These are phyloP conservation scores for Tenthredo mesomela DNA, from an alignment of 2,888 invertebrate species.

Conservation along the genomic window DNA sequence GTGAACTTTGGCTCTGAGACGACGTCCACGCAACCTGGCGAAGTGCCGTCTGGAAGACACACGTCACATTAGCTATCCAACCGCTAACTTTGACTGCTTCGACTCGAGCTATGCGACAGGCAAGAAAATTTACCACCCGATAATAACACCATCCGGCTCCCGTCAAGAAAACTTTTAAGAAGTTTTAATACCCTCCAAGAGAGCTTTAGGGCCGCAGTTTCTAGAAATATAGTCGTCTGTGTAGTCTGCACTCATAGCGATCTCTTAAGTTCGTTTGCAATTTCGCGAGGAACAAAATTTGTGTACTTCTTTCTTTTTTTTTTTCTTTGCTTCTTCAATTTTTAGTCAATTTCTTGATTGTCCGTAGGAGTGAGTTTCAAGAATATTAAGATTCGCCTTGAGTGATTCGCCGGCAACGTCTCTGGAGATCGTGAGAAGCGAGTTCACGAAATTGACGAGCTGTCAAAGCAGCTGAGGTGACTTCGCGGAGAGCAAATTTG, in stretches of 20 bases:
- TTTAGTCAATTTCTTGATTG: background rate
- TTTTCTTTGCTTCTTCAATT: background rate
- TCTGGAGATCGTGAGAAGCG: slow-evolving; percentile 45
- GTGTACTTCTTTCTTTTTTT: background rate
- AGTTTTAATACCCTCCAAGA: slow-evolving; percentile 71
- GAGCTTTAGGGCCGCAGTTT: background rate
- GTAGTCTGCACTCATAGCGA: background rate
- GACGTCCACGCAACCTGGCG: slow-evolving; percentile 51
- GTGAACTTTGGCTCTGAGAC: slow-evolving; percentile 61
- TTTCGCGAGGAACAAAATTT: background rate
- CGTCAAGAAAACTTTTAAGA: slow-evolving; percentile 70
- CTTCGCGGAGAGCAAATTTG: slow-evolving; percentile 56
- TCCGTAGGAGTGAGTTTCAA: background rate
- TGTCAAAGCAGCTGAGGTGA: slow-evolving; percentile 58
- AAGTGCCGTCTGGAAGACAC: slow-evolving; percentile 66
- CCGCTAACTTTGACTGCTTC: slow-evolving; percentile 60
- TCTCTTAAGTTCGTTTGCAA: background rate
- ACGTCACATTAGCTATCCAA: slow-evolving; percentile 69
- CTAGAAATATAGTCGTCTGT: slow-evolving; percentile 11
- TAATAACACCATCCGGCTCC: slow-evolving; percentile 74
- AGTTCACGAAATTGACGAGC: slow-evolving; percentile 64
- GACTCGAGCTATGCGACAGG: background rate
- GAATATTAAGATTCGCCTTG: background rate
- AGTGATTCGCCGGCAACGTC: background rate
- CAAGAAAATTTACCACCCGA: slow-evolving; percentile 65